phyloP scores from a whole-genome alignment of 2,888 invertebrate species.

The Dasysyrphus albostriatus region DNA sequence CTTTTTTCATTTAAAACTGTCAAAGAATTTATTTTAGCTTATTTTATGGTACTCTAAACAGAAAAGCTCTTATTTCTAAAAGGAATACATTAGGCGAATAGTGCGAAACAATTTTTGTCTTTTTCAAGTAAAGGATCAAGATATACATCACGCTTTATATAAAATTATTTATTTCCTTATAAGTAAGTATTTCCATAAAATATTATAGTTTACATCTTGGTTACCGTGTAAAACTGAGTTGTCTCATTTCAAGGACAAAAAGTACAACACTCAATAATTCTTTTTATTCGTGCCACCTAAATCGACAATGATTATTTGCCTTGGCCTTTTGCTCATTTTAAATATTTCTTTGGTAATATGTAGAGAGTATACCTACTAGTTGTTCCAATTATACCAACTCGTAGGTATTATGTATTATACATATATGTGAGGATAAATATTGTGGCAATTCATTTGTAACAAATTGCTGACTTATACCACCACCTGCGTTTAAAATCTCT shows the following conservation, averaged over 20 bases:
- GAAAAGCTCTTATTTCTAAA: no score
- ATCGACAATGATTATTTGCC: slow-evolving; percentile 56
- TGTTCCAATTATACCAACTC: not conserved
- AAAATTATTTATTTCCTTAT: no score
- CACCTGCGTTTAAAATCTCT: slow-evolving; percentile 52
- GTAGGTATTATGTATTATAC: not conserved
- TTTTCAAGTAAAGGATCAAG: no score
- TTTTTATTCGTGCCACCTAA: slow-evolving; percentile 53
- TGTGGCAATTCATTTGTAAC: slow-evolving; percentile 66
- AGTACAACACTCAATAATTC: slow-evolving; percentile 31
- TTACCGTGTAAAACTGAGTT: not conserved
- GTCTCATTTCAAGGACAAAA: slow-evolving; percentile 47
- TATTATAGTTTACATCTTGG: not conserved
- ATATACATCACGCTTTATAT: no score
- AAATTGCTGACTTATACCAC: slow-evolving; percentile 58
- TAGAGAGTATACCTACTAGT: not conserved
- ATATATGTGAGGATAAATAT: not conserved
- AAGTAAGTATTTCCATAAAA: no score
- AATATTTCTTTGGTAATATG: not conserved
- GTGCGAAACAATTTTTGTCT: no score
- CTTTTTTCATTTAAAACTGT: no score
- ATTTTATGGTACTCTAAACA: no score
- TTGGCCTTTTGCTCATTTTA: slow-evolving; percentile 21
- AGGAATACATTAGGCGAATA: no score
- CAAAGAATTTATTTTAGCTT: no score